Evolutionary conservation across 2,888 invertebrate species (phyloP).

Genomic region (Drosophila hawaiiensis): DNA sequence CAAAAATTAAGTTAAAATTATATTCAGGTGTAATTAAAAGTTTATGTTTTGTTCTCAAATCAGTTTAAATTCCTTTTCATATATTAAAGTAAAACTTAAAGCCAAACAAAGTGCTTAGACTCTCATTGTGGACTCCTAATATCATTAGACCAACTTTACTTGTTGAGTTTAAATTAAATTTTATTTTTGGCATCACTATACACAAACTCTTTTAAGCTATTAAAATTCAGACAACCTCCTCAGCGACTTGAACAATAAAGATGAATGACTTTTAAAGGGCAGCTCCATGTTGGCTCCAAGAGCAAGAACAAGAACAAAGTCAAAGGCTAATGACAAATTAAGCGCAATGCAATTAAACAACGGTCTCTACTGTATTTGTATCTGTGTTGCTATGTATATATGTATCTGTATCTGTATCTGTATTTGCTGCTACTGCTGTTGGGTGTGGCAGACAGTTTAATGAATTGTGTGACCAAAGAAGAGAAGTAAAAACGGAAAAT

Average conservation of each 20-base stretch:
- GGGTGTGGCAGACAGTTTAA: constrained; percentile 56
- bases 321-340: constrained; percentile 81
- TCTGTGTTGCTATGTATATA: constrained; percentile 20
- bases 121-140: background rate
- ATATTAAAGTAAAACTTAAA: background rate
- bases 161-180: background rate
- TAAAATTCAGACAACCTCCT: background rate
- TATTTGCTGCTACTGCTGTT: constrained; percentile 21
- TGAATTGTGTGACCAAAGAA: constrained; percentile 43
- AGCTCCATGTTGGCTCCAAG: constrained; percentile 1
- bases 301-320: constrained; percentile 35
- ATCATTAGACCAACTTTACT: background rate
- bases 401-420: constrained; percentile 14
- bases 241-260: background rate
- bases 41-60: background rate
- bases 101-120: background rate
- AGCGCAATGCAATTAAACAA: constrained; percentile 74
- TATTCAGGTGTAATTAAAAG: background rate
- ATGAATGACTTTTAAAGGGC: background rate
- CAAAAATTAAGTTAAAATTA: background rate
- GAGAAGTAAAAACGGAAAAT: constrained; percentile 43
- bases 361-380: constrained; percentile 33
- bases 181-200: background rate
- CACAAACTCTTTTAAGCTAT: too few relatives aligned
- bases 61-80: background rate